Evolutionary conservation across 37 sponge, comb jelly and placozoan genomes (phyloP).

Genomic region (Beroe ovata): DNA sequence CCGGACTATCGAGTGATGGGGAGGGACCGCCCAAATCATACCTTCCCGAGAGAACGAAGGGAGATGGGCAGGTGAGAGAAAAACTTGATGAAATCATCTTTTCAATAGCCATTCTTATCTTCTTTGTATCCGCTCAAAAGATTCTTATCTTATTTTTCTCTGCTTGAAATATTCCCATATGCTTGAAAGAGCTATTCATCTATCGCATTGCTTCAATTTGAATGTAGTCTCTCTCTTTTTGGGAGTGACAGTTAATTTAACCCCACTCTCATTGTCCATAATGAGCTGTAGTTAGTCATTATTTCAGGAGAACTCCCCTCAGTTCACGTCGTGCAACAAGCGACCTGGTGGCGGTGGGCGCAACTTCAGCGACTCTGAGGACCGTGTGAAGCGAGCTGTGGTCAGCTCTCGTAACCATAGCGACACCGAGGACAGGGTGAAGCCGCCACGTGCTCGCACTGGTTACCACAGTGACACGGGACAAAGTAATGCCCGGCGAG

Average conservation of each 20-base stretch:
- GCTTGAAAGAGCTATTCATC: too few species aligned
- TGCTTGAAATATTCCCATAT: too few species aligned
- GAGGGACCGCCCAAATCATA: constrained; percentile 48
- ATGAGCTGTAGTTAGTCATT: background rate
- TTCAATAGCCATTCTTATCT: too few species aligned
- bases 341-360: background rate
- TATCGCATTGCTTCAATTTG: too few species aligned
- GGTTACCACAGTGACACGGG: constrained; percentile 66
- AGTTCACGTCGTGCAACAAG: constrained; percentile 9
- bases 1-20: constrained; percentile 45
- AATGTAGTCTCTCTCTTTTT: too few species aligned
- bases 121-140: too few species aligned
- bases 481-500: background rate
- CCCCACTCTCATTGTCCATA: too few species aligned
- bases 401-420: constrained; percentile 11
- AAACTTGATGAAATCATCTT: too few species aligned
- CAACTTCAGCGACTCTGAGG: background rate
- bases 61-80: constrained; percentile 65
- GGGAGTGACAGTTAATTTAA: too few species aligned
- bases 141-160: too few species aligned
- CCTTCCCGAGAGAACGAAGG: constrained; percentile 58
- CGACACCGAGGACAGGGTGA: constrained; percentile 8
- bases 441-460: background rate
- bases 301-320: constrained; percentile 67
- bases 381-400: background rate